A percentile compares a stretch with the other conserved stretches of the same genome.
These are phyloP conservation scores for Chymomyza fuscimana DNA, from an alignment of 2,888 invertebrate genomes.

Conservation along the genomic window DNA sequence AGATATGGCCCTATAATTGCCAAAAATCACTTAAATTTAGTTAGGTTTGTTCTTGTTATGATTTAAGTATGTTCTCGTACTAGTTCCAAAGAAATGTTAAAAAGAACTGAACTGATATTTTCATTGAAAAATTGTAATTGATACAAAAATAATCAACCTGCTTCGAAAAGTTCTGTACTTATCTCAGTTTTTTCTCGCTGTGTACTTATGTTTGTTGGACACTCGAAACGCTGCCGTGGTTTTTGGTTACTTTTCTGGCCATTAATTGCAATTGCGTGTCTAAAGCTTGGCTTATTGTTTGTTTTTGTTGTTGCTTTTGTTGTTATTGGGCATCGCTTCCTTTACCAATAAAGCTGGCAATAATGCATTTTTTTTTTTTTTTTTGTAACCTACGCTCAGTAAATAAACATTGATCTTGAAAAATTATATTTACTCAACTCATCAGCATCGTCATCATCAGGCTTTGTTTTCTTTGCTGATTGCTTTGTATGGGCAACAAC, in stretches of 20 bases:
- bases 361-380: slow-evolving; percentile 49
- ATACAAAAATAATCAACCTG: no score
- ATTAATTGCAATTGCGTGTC: slow-evolving; percentile 78
- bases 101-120: no score
- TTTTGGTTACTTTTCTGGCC: slow-evolving; percentile 67
- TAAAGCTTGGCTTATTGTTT: slow-evolving; percentile 65
- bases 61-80: no score
- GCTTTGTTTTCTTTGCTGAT: slow-evolving; percentile 68
- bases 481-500: slow-evolving; percentile 52
- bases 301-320: slow-evolving; percentile 26
- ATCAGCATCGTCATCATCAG: slow-evolving; percentile 64
- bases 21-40: no score
- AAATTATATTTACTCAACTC: slow-evolving; percentile 71
- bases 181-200: no score
- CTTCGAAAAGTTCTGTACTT: no score
- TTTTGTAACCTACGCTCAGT: slow-evolving; percentile 53
- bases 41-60: no score
- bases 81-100: no score
- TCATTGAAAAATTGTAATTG: no score
- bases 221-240: slow-evolving; percentile 28
- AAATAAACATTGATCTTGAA: slow-evolving; percentile 76
- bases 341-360: slow-evolving; percentile 51
- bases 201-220: background rate
- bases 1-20: no score
- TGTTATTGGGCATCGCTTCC: slow-evolving; percentile 17